These are phyloP conservation scores for Xenops minutus DNA, from an alignment of 2,797 vertebrate genomes.

Conservation along the genomic window DNA sequence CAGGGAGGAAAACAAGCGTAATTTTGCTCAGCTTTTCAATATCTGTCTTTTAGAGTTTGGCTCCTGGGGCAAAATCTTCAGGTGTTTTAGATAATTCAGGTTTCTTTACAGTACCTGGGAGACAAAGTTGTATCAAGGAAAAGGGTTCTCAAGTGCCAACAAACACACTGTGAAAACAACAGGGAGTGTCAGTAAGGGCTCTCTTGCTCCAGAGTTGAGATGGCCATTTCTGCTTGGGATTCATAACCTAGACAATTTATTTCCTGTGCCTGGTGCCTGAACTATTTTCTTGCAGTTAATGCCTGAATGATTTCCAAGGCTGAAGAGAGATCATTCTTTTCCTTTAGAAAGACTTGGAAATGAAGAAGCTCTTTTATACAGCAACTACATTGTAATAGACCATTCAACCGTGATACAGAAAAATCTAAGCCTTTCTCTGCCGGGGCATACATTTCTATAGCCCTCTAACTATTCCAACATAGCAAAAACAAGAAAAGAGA, in stretches of 20 bases:
- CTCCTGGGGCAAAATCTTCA: neutral
- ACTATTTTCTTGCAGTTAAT: neutral
- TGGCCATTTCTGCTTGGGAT: neutral
- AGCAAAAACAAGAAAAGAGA: neutral
- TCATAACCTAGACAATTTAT: neutral
- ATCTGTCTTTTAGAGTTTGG: neutral
- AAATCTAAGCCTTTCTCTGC: neutral
- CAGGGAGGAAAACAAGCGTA: neutral
- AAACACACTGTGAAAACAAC: neutral
- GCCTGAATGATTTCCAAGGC: constrained; percentile 10
- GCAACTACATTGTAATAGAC: constrained; percentile 16
- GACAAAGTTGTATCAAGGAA: neutral
- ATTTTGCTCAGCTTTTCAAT: neutral
- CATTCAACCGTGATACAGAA: neutral
- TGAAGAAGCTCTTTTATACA: constrained; percentile 32
- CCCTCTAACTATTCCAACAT: neutral
- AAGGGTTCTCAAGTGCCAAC: neutral
- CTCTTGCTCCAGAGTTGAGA: neutral
- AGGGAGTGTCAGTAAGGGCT: neutral
- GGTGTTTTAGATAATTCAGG: neutral
- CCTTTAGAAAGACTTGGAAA: neutral
- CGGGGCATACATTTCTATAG: neutral
- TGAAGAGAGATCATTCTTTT: neutral
- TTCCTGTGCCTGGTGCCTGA: neutral
- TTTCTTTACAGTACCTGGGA: neutral